Percentiles rank a stretch among this genome's conserved stretches.
Evolutionary conservation across 2,888 invertebrate genomes (phyloP).

Genomic region (Ectropis crepuscularia): DNA sequence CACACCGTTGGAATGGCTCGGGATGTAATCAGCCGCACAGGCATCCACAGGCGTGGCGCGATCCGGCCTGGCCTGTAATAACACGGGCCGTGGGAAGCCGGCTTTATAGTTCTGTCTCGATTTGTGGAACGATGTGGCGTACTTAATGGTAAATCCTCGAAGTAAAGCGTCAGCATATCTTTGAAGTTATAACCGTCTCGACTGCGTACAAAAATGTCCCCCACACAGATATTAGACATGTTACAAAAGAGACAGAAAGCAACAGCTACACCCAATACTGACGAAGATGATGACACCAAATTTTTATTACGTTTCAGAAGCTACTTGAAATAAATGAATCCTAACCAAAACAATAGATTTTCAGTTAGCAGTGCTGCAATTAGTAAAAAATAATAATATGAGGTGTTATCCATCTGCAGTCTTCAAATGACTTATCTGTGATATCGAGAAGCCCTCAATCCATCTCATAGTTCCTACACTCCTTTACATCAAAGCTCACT

Average conservation of each 20-base stretch:
- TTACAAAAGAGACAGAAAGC: neutral
- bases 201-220: neutral
- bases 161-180: conserved; percentile 1
- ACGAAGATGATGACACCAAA: neutral
- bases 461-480: conserved; percentile 11
- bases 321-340: neutral
- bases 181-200: conserved; percentile 1
- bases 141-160: neutral
- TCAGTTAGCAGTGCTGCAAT: neutral
- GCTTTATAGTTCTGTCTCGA: too few species aligned
- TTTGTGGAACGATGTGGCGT: neutral
- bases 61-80: too few species aligned
- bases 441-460: conserved; percentile 4
- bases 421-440: conserved; percentile 1
- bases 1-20: too few species aligned
- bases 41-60: too few species aligned
- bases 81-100: too few species aligned
- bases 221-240: neutral
- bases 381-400: neutral
- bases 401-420: neutral
- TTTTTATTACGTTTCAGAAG: neutral
- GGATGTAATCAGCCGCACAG: too few species aligned
- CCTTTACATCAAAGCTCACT: conserved; percentile 10
- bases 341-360: neutral
- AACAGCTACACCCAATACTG: neutral